Evolutionary conservation across 2,797 vertebrate genomes (phyloP), one percentile per base, ranked within the genome.

Genomic region (Xenopus petersii): DNA sequence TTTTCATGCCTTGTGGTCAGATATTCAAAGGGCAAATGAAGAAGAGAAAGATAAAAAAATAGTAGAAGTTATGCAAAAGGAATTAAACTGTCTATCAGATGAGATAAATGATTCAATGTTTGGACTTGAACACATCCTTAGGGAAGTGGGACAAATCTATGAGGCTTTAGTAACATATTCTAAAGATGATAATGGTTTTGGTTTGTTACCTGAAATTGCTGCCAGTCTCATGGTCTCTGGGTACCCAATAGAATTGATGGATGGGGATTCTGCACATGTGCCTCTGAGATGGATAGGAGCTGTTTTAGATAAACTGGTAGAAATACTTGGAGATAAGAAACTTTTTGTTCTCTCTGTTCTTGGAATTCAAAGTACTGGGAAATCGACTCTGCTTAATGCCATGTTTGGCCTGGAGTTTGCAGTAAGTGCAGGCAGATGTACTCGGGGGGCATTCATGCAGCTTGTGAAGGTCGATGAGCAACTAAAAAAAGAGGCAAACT

Each of bases 341-440:
- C 63, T 91, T 0, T 92, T 91, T 86, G 89, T 93, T 67, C 77
- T 93, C 70, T 92, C 91, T 54, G 71, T 90, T 26, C 81, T 94
- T 15, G 90, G 91, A 1, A 59, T 92, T 11, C 89, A 93, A 81
- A 91, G 33, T 36, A 36, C 33, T 36, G 33, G 33, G 33, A 36
- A 36, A 36, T 36, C 74, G 54, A 76, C 74, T 36, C 74, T 76
- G 49, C 74, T 76, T 51, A 76, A 76, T 67, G 70, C 74, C 68
- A 71, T 76, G 74, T 76, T 76, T 71, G 74, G 74, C 12, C 46
- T 76, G 54, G 62, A 76, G 67, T 76, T 71, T 42, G 62, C 74
- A 6, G 74, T 76, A 62, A 54, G 67, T 62, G 70, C 67, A 60
- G 74, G 74, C 21, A 67, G 74, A 60, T 76, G 74, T 24, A 76